These are phyloP conservation scores for Theristicus caerulescens DNA, from an alignment of 2,113 vertebrate species.

Conservation along the genomic window DNA sequence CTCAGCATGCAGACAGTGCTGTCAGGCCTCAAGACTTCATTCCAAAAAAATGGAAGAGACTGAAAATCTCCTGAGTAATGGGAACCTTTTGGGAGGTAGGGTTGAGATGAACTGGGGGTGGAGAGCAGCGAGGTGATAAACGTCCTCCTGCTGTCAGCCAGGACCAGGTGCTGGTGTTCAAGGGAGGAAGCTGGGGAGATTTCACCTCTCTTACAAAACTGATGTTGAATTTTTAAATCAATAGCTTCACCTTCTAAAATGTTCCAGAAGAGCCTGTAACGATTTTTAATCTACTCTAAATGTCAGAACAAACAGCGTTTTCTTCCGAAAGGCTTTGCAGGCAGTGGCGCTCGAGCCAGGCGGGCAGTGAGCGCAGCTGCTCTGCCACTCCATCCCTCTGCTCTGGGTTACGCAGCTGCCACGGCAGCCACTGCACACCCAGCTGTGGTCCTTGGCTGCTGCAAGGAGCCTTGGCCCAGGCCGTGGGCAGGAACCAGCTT, in stretches of 20 bases:
- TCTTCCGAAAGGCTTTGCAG: conserved; percentile 26
- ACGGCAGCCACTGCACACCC: neutral
- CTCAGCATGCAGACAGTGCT: neutral
- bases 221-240: conserved; percentile 55
- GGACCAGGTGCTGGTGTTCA: neutral
- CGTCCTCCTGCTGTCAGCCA: neutral
- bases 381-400: neutral
- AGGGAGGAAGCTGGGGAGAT: neutral
- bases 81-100: neutral
- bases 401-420: neutral
- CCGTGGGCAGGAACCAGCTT: neutral
- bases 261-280: conserved; percentile 54
- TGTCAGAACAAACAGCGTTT: conserved; percentile 59
- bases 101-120: neutral
- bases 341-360: neutral
- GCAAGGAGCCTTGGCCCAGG: neutral
- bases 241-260: conserved; percentile 67
- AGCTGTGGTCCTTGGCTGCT: neutral
- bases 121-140: neutral
- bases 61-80: neutral
- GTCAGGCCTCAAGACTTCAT: neutral
- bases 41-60: neutral
- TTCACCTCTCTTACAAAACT: conserved; percentile 36
- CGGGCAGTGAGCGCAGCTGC: neutral
- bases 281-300: conserved; percentile 71